Base-by-base conservation (phyloP, 2,888 invertebrate species). In the Meandrusa payeni region DNA sequence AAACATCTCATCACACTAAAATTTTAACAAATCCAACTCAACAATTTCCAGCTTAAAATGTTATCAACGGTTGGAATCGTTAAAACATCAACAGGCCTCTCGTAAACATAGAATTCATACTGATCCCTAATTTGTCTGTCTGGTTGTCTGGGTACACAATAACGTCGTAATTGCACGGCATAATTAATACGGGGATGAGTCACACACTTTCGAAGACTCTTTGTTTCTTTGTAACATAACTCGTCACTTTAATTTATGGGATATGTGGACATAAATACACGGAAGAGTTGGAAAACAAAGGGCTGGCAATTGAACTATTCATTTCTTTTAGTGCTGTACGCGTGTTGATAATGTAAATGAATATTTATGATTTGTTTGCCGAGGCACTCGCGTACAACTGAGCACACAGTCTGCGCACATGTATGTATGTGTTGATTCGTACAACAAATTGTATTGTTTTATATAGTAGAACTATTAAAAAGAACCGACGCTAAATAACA, bases 111-210 rank as follows among this genome's bases (percentile, higher is more conserved):
- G 26, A 26, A 5, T 5, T 29, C 42, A 19, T 4, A 52, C 47
- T 13, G 54, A 58, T 56, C 60, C 55, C 60, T 48, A 54, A 54
- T 51, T 46, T 48, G 59, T 61, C 51, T 55, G 59, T 59, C 58
- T 47, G 58, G 50, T 47, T 54, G 61, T 63, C 53, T 50, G 62
- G 28, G 46, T 41, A 55, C 46, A 55, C 58, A 59, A 55, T 58
- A 57, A 59, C 59, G 22, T 13, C 27, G 51, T 63, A 67, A 69
- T 64, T 66, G 63, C 59, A 52, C 36, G 46, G 50, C 49, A 57
- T 60, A 69, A 69, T 72, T 66, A 69, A 59, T 57, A 55, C 47
- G 43, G 44, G 48, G 50, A 54, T 69, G 67, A 69, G 33, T 69
- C 67, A 68, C 51, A 40, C 51, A 49, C 56, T 60, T 58, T 55